Base-by-base conservation (phyloP, 1,140 invertebrate genomes). In the Zaprionus ornatus region DNA sequence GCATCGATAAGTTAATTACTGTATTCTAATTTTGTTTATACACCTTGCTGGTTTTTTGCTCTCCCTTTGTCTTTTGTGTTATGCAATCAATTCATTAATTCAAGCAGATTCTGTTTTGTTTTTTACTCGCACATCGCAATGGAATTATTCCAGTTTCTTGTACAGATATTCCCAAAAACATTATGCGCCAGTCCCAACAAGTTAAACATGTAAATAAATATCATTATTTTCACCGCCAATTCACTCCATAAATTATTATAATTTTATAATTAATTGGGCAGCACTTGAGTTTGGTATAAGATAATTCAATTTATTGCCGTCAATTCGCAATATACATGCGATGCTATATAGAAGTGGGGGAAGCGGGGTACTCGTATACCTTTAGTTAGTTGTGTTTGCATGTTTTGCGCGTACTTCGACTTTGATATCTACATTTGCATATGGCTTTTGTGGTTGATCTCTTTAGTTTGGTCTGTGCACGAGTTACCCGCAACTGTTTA, bases 391-490 rank as follows among this genome's bases (percentile, higher is more conserved):
- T 10, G 9, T 21, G 15, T 32, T 32, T 35, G 29, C 17, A 7
- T 35, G 56, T 17, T 25, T 69, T 23, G 32, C n/a, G 21, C 32
- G 65, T 52, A 59, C 56, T 62, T 75, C 25, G 64, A 67, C 61
- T 74, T 77, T 80, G 77, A 83, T 80, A 70, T 80, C 70, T 88
- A 42, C 70, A 83, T 88, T 88, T 74, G 32, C 81, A 71, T 80
- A 73, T 70, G 52, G 59, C 59, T 68, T 70, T 74, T 74, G 37
- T 35, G 27, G 54, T 25, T 78, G 82, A 67, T 73, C 68, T 54
- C 32, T 52, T 65, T 48, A 21, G 7, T 25, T 32, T 40, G 56
- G 29, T 17, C n/a, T 17, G n/a, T 55, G 37, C 42, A 32, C 29
- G 25, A n/a, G 19, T 65, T 45, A 45, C 7, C 35, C 0, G 40